Base-by-base conservation (phyloP, 2,888 invertebrate genomes). In the Cyaniris semiargus region DNA sequence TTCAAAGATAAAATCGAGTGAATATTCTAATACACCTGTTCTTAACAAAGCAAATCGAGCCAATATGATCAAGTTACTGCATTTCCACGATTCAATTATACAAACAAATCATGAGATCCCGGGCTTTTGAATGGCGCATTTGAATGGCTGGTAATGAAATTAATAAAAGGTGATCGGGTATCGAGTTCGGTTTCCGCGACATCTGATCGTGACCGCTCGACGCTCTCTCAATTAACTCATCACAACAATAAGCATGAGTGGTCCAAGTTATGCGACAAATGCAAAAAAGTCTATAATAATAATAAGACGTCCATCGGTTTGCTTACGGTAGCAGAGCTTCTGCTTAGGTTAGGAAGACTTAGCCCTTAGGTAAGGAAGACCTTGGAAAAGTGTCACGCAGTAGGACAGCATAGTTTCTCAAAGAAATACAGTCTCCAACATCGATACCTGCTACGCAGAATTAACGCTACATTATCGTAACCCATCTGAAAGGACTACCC, bases 181-280 rank as follows among this genome's bases (percentile, higher is more conserved):
- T 77, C 80, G 27, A 31, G 66, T 81, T 81, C 81, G 81, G 82
- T 78, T 79, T 77, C 78, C 75, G 78, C 78, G 89, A 85, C 85
- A 90, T 90, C 90, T 89, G 88, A 92, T 90, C 86, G 88, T 89
- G 88, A 88, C 84, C 84, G 84, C 84, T 85, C 83, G 85, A 82
- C 81, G 81, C 82, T 81, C 86, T 83, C 83, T 84, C 84, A 86
- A 87, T 88, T 88, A 87, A 84, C 83, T 79, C 78, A 81, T 83
- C 84, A 83, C 82, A 83, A 84, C 83, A 83, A 83, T 81, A 78
- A 79, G 60, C 78, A 77, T 38, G 76, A 34, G 70, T 79, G 79
- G 80, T 79, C 78, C 75, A 80, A 80, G 76, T 77, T 21, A 10
- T 60, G 53, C 13, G 18, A 53, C 18, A 53, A 53, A 13, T 44